A percentile compares a stretch with the other conserved stretches of the same genome.
phyloP scores from a whole-genome alignment of 2,113 vertebrate genomes.

The Pseudopodoces humilis region DNA sequence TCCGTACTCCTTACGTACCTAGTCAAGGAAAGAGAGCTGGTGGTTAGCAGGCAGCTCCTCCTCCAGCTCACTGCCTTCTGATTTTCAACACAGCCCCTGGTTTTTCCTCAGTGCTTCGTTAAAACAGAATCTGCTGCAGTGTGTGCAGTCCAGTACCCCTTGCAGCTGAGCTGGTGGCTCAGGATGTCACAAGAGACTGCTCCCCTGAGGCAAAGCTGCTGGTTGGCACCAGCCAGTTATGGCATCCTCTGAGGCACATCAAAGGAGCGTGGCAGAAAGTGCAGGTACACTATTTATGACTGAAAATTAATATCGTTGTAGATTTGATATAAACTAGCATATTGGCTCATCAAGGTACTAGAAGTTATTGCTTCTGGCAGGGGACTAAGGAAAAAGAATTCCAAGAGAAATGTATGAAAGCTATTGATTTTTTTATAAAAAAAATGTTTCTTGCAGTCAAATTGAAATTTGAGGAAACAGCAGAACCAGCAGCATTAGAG shows the following conservation, averaged over 20 bases:
- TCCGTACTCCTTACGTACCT: slow-evolving; percentile 97
- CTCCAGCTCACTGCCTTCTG: neutral
- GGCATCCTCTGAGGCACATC: neutral
- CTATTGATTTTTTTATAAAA: neutral
- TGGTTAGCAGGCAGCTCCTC: slow-evolving; percentile 22
- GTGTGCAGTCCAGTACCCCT: neutral
- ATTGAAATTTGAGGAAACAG: neutral
- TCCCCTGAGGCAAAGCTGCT: neutral
- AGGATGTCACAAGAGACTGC: neutral
- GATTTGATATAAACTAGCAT: slow-evolving; percentile 28
- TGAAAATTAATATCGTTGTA: slow-evolving; percentile 16
- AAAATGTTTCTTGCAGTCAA: neutral
- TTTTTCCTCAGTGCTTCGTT: neutral
- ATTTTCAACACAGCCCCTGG: neutral
- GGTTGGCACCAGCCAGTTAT: rapidly evolving
- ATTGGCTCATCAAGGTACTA: neutral
- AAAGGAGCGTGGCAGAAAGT: neutral
- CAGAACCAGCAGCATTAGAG: neutral
- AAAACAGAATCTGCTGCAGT: neutral
- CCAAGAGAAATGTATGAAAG: neutral
- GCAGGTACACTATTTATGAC: neutral
- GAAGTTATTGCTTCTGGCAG: slow-evolving; percentile 15
- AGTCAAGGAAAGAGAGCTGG: slow-evolving; percentile 32
- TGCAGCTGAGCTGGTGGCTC: neutral
- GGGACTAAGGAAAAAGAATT: neutral